Conservation (phyloP, 2,888 invertebrate species). For the Ecdyonurus torrentis region DNA sequence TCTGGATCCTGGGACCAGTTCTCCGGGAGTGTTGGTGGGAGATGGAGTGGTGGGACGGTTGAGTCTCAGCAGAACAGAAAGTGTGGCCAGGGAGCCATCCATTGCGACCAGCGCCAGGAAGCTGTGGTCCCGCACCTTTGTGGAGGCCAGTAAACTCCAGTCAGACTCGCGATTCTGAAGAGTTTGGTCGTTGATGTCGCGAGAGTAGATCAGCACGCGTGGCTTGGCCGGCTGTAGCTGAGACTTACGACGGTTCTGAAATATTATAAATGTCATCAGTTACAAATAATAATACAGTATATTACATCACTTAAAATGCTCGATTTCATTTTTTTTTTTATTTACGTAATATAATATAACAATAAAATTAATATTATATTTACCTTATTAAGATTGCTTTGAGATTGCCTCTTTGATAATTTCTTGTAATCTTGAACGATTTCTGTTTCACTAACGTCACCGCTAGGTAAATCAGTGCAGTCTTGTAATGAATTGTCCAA, state of each 20-base stretch:
- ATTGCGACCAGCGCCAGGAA: slow-evolving; percentile 46
- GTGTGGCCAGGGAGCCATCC: slow-evolving; percentile 39
- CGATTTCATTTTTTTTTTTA: neutral
- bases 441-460: slow-evolving; percentile 49
- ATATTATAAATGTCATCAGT: slow-evolving; percentile 1
- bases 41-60: slow-evolving; percentile 24
- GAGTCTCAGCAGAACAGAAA: slow-evolving; percentile 41
- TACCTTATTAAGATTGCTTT: slow-evolving; percentile 18
- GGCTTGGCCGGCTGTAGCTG: slow-evolving; percentile 40
- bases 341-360: neutral
- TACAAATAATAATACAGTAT: neutral
- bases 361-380: neutral
- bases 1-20: slow-evolving; percentile 11
- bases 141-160: slow-evolving; percentile 41
- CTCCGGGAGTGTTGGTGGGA: slow-evolving; percentile 14
- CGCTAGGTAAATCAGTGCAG: slow-evolving; percentile 53
- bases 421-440: slow-evolving; percentile 62
- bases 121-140: slow-evolving; percentile 39
- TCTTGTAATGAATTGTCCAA: slow-evolving; percentile 59
- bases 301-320: neutral
- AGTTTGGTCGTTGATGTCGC: slow-evolving; percentile 32
- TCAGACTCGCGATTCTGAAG: slow-evolving; percentile 33
- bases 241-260: slow-evolving; percentile 28
- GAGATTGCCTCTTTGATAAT: slow-evolving; percentile 21
- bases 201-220: slow-evolving; percentile 40